phyloP scores from a whole-genome alignment of 1,140 invertebrate species.

The Sycobia sp. region DNA sequence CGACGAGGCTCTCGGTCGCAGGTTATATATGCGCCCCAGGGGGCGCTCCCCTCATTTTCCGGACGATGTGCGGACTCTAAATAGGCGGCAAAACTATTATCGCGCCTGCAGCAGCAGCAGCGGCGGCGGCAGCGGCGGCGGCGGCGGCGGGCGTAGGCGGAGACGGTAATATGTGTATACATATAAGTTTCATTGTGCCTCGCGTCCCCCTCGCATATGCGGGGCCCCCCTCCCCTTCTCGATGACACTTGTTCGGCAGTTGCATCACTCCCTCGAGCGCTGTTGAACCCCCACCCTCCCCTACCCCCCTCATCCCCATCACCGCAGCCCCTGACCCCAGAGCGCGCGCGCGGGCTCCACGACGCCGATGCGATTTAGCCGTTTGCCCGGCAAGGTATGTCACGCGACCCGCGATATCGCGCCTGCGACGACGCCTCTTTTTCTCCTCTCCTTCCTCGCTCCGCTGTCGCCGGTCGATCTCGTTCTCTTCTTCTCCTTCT shows the following conservation, averaged over 20 bases:
- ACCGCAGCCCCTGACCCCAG: not conserved
- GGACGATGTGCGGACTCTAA: not conserved
- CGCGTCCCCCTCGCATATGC: too few relatives aligned
- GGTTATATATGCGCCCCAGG: too few relatives aligned
- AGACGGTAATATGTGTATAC: too few relatives aligned
- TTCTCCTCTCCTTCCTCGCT: not conserved
- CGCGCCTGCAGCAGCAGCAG: too few relatives aligned
- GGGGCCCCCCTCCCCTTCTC: constrained; percentile 12
- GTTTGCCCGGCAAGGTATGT: not conserved
- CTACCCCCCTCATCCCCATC: not conserved
- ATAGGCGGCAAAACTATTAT: too few relatives aligned
- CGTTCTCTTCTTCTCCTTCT: not conserved
- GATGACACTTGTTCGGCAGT: constrained; percentile 31
- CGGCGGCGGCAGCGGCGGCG: too few relatives aligned
- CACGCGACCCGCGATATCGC: not conserved
- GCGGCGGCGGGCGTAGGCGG: too few relatives aligned
- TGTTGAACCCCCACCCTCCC: not conserved
- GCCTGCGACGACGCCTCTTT: too few relatives aligned
- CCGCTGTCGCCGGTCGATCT: too few relatives aligned
- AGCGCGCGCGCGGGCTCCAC: not conserved
- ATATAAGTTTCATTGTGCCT: too few relatives aligned
- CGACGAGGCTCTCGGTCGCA: not conserved
- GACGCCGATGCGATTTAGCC: too few relatives aligned
- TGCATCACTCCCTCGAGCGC: not conserved
- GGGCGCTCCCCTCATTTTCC: not conserved